A percentile compares a stretch with the other conserved stretches of the same genome.
Conservation (phyloP, 2,888 invertebrate species). For the Tetheella fluctuosa region DNA sequence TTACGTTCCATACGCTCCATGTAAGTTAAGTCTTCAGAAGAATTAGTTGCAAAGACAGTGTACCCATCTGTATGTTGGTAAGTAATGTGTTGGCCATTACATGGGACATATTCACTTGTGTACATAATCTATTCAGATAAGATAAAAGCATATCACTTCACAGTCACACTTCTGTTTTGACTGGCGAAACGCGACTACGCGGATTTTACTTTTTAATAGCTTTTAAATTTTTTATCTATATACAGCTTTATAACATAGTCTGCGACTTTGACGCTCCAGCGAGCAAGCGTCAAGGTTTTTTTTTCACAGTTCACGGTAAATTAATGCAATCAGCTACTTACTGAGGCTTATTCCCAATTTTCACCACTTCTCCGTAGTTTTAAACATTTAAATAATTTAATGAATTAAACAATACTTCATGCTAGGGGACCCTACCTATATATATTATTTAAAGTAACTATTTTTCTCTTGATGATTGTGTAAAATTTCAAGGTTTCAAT, state of each 20-base stretch:
- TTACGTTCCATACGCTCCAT: conserved; percentile 72
- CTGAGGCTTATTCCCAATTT: conserved; percentile 22
- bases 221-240: conserved; percentile 8
- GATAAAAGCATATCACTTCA: conserved; percentile 60
- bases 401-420: neutral
- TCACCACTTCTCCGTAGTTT: neutral
- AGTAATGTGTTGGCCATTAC: conserved; percentile 73
- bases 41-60: conserved; percentile 45
- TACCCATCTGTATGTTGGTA: conserved; percentile 64
- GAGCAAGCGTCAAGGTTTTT: conserved; percentile 49
- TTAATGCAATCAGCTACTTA: conserved; percentile 33
- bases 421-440: too few relatives aligned
- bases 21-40: conserved; percentile 44
- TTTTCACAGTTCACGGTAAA: conserved; percentile 21
- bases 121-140: conserved; percentile 80
- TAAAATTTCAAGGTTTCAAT: too few relatives aligned
- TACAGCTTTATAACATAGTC: conserved; percentile 20
- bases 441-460: too few relatives aligned
- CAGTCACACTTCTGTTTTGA: conserved; percentile 41
- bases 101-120: conserved; percentile 72
- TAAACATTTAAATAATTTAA: neutral
- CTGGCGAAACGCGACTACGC: conserved; percentile 28
- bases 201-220: neutral
- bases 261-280: conserved; percentile 38
- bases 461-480: too few relatives aligned